Percentiles rank a stretch among this genome's conserved stretches.
Evolutionary conservation across 2,797 vertebrate species (phyloP).

Genomic region (Lagocephalus sceleratus): DNA sequence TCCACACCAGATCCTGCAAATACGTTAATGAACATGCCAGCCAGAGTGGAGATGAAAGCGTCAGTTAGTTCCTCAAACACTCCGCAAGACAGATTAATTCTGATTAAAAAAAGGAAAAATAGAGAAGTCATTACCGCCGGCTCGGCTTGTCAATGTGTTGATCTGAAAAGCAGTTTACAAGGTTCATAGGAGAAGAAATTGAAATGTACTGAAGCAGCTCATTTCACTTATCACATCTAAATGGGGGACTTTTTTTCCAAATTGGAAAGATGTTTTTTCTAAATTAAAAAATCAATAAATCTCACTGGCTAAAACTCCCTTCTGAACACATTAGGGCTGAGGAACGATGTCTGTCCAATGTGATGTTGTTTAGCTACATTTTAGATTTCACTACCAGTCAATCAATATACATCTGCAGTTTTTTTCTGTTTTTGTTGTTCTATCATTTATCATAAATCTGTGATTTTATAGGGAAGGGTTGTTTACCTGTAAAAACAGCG

Average conservation of each 20-base stretch:
- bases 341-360: background rate
- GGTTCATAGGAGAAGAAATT: constrained; percentile 53
- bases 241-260: constrained; percentile 8
- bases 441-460: too few species aligned
- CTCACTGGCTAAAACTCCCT: background rate
- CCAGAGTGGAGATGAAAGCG: constrained; percentile 71
- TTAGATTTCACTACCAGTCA: too few species aligned
- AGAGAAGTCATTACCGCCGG: constrained; percentile 53
- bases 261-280: background rate
- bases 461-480: too few species aligned
- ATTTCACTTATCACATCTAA: constrained; percentile 30
- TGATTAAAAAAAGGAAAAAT: constrained; percentile 9
- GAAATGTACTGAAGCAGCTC: constrained; percentile 52
- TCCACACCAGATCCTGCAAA: constrained; percentile 46
- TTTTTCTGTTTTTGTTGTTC: too few species aligned
- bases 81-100: constrained; percentile 65
- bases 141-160: constrained; percentile 60
- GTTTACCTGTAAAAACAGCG: too few species aligned
- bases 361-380: background rate
- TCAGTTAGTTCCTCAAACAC: constrained; percentile 69
- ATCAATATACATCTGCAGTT: too few species aligned
- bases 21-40: constrained; percentile 70
- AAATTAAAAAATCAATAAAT: constrained; percentile 21
- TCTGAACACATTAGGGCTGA: background rate
- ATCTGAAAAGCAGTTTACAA: constrained; percentile 66